Conservation (phyloP, 2,888 invertebrate genomes). For the Apeira syringaria region DNA sequence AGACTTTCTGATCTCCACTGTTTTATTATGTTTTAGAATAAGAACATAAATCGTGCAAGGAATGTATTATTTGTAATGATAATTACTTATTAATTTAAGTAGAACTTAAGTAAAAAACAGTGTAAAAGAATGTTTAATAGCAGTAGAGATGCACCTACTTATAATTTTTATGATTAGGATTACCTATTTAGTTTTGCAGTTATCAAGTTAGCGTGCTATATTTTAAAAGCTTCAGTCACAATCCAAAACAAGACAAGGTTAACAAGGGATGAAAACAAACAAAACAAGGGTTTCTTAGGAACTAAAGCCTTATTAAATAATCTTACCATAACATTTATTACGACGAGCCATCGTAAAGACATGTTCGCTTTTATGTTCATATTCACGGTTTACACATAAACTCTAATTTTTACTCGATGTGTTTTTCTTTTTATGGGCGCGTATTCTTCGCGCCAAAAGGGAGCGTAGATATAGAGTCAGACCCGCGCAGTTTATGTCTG, state of each 20-base stretch:
- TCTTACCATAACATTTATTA: conserved; percentile 67
- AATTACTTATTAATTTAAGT: too few species aligned
- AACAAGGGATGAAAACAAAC: background rate
- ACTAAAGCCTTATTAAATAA: conserved; percentile 6
- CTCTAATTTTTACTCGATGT: conserved; percentile 32
- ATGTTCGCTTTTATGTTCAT: conserved; percentile 50
- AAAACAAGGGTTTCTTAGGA: background rate
- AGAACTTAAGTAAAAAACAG: too few species aligned
- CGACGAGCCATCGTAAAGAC: conserved; percentile 60
- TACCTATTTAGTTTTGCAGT: too few species aligned
- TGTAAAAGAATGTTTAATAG: too few species aligned
- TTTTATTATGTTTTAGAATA: too few species aligned
- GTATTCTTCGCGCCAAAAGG: conserved; percentile 65
- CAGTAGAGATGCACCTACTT: too few species aligned
- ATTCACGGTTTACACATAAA: conserved; percentile 67
- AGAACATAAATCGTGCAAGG: too few species aligned
- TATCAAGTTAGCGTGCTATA: too few species aligned
- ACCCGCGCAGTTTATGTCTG: conserved; percentile 60
- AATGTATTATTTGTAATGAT: too few species aligned
- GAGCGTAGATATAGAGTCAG: conserved; percentile 40
- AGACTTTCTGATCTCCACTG: too few species aligned
- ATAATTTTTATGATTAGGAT: too few species aligned
- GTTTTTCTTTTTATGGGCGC: conserved; percentile 17
- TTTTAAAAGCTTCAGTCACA: background rate
- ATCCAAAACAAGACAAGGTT: too few species aligned